Evolutionary conservation across 2,797 vertebrate genomes (phyloP).

Genomic region (Gila robusta): DNA sequence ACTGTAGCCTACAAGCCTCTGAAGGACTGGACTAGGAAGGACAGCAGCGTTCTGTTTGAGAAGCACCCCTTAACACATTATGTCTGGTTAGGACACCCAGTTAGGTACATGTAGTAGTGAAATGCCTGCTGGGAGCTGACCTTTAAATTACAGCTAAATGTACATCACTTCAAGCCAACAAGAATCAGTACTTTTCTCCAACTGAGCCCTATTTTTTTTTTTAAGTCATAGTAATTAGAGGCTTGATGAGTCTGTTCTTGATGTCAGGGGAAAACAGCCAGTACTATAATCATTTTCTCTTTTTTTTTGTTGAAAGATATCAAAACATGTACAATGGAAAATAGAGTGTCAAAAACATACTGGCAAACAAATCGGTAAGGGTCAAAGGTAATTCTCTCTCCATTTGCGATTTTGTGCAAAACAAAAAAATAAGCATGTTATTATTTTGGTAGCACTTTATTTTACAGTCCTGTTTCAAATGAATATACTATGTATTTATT

Average conservation of each 20-base stretch:
- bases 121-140: slow-evolving; percentile 12
- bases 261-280: not conserved
- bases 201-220: not conserved
- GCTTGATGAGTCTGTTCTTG: slow-evolving; percentile 14
- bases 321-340: not conserved
- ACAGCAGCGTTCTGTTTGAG: not conserved
- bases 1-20: not conserved
- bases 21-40: not conserved
- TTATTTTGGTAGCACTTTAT: too few relatives aligned
- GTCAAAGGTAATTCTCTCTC: not conserved
- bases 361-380: not conserved
- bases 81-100: not conserved
- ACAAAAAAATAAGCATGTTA: too few relatives aligned
- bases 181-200: slow-evolving; percentile 14
- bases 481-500: too few relatives aligned
- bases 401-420: not conserved
- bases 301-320: not conserved
- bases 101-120: not conserved
- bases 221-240: slow-evolving; percentile 23
- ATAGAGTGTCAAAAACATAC: not conserved
- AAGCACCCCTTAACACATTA: not conserved
- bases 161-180: slow-evolving; percentile 14
- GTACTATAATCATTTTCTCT: not conserved
- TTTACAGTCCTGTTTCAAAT: too few relatives aligned
- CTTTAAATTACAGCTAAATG: slow-evolving; percentile 27